Conservation (phyloP, 2,888 invertebrate genomes). For the Steinernema carpocapsae region DNA sequence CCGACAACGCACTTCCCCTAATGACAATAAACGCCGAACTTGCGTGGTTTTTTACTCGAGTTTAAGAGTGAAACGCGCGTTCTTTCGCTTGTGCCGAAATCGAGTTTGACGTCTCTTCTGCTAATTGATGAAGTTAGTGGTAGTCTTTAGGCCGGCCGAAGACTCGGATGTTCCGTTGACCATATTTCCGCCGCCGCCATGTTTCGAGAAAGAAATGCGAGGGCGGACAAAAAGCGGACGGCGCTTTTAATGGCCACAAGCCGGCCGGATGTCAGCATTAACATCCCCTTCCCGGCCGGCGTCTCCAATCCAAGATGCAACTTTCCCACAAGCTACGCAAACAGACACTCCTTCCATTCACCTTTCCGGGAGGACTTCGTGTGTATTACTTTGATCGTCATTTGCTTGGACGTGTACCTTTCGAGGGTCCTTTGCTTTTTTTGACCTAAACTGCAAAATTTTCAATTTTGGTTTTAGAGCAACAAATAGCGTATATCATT, state of each 20-base stretch:
- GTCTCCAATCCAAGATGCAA: conserved; percentile 6
- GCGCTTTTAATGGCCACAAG: conserved; percentile 7
- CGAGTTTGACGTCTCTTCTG: conserved; percentile 33
- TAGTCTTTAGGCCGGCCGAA: conserved; percentile 9
- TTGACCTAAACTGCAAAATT: too few relatives aligned
- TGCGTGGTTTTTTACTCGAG: too few relatives aligned
- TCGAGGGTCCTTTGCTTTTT: too few relatives aligned
- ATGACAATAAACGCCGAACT: too few relatives aligned
- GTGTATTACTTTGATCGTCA: too few relatives aligned
- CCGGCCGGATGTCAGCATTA: conserved; percentile 14
- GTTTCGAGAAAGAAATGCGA: not conserved
- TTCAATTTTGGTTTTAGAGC: too few relatives aligned
- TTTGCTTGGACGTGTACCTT: too few relatives aligned
- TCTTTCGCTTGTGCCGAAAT: not conserved
- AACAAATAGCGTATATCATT: too few relatives aligned
- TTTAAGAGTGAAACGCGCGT: not conserved
- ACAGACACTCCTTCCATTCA: conserved; percentile 10
- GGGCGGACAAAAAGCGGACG: conserved; percentile 16
- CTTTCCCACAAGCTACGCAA: conserved; percentile 29
- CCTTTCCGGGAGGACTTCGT: not conserved
- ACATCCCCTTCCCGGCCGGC: not conserved
- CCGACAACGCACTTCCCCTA: too few relatives aligned
- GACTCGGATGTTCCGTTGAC: conserved; percentile 9
- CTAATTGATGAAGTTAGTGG: conserved; percentile 34
- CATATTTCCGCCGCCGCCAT: conserved; percentile 6